phyloP scores from a whole-genome alignment of 2,888 invertebrate species.

The Fragum whitleyi region DNA sequence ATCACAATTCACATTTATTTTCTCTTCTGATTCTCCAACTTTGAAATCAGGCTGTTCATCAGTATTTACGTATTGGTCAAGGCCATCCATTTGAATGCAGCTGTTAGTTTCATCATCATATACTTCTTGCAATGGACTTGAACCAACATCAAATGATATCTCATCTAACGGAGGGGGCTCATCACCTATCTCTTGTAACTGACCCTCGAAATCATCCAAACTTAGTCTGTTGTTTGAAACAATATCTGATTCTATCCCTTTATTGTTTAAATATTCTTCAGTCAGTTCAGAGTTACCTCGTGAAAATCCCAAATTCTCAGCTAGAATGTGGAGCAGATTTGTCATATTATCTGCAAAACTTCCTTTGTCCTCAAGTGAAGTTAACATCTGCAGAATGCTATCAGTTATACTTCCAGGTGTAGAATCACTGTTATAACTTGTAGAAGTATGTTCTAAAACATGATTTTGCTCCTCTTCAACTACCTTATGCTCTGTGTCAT shows the following conservation, averaged over 20 bases:
- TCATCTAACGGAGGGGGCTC: conserved; percentile 56
- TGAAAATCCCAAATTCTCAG: conserved; percentile 52
- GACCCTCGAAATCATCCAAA: no score
- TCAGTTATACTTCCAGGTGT: conserved; percentile 50
- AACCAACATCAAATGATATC: conserved; percentile 46
- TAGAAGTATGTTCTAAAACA: no score
- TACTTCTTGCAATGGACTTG: neutral
- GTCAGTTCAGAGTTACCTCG: conserved; percentile 9
- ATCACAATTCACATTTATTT: no score
- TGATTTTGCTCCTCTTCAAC: neutral
- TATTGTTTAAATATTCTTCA: neutral
- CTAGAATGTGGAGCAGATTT: conserved; percentile 55
- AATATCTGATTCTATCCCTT: neutral
- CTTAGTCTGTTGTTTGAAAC: neutral
- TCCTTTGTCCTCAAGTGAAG: conserved; percentile 60
- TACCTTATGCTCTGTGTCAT: neutral
- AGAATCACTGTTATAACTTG: neutral
- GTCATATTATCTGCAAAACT: conserved; percentile 61
- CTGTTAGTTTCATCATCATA: neutral
- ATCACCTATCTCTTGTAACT: conserved; percentile 10
- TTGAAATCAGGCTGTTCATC: no score
- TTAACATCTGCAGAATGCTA: conserved; percentile 61
- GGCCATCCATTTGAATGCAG: no score
- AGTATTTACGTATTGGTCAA: no score
- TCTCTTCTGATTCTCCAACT: no score